Conservation (phyloP, 2,797 vertebrate species). For the Spondyliosoma cantharus region DNA sequence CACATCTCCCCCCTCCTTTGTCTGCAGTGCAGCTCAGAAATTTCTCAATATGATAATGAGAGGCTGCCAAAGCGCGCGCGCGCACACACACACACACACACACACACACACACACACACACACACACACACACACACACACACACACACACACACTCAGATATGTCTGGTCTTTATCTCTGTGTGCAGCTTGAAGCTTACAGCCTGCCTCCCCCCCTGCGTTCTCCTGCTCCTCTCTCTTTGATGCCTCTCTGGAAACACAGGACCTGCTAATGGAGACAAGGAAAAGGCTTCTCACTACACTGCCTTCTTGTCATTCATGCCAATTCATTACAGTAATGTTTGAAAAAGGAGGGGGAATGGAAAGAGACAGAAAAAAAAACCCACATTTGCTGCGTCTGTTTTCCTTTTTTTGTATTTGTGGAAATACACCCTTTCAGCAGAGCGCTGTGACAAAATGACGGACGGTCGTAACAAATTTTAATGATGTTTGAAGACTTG, state of each 20-base stretch:
- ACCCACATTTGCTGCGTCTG: slow-evolving; percentile 44
- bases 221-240: slow-evolving; percentile 74
- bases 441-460: slow-evolving; percentile 43
- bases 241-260: slow-evolving; percentile 79
- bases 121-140: slow-evolving; percentile 37
- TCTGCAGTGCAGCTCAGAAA: slow-evolving; percentile 78
- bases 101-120: slow-evolving; percentile 28
- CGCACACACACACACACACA: slow-evolving; percentile 31
- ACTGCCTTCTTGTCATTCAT: slow-evolving; percentile 71
- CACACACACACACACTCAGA: slow-evolving; percentile 53
- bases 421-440: slow-evolving; percentile 23
- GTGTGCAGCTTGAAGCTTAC: slow-evolving; percentile 85
- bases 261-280: slow-evolving; percentile 79
- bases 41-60: slow-evolving; percentile 80
- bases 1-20: slow-evolving; percentile 60
- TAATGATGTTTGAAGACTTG: slow-evolving; percentile 40
- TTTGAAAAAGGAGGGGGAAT: slow-evolving; percentile 42
- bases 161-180: slow-evolving; percentile 85
- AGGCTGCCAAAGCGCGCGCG: slow-evolving; percentile 66
- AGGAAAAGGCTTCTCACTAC: slow-evolving; percentile 71
- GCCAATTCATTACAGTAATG: slow-evolving; percentile 71
- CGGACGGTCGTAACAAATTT: slow-evolving; percentile 34
- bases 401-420: slow-evolving; percentile 26
- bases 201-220: slow-evolving; percentile 57
- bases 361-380: slow-evolving; percentile 7